Percentiles rank a stretch among this genome's conserved stretches.
Conservation (phyloP, 2,888 invertebrate species). For the Xiphydria camelus region DNA sequence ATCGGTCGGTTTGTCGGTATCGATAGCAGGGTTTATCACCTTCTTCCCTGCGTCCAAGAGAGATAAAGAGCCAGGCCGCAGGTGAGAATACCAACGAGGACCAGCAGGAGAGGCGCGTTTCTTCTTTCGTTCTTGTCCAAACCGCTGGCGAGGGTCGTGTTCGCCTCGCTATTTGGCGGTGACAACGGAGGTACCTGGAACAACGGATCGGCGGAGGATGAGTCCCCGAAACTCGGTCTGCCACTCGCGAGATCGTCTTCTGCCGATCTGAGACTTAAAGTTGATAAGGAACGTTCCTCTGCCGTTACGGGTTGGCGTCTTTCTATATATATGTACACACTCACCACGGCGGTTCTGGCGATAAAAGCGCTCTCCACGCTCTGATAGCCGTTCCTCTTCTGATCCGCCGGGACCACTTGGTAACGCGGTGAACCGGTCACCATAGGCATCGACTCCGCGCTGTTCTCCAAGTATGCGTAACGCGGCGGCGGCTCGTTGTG, state of each 20-base stretch:
- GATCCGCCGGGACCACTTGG: conserved; percentile 41
- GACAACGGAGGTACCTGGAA: conserved; percentile 53
- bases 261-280: no score
- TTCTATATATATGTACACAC: no score
- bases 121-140: conserved; percentile 49
- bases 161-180: conserved; percentile 51
- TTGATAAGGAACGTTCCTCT: no score
- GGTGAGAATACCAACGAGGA: conserved; percentile 51
- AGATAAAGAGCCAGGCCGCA: conserved; percentile 53
- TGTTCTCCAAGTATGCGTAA: conserved; percentile 43
- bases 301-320: no score
- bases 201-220: no score
- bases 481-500: conserved; percentile 40
- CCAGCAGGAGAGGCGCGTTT: conserved; percentile 48
- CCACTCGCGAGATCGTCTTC: no score
- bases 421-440: conserved; percentile 47
- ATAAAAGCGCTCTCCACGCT: conserved; percentile 55
- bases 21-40: no score
- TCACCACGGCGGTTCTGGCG: conserved; percentile 54
- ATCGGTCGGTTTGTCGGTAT: no score
- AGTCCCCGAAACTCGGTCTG: no score
- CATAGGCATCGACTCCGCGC: conserved; percentile 46
- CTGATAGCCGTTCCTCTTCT: conserved; percentile 35
- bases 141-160: conserved; percentile 51
- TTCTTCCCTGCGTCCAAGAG: conserved; percentile 53